Conservation (phyloP, 30 jellyfish, hydroid and myxozoan genomes). For the Clytia hemisphaerica region DNA sequence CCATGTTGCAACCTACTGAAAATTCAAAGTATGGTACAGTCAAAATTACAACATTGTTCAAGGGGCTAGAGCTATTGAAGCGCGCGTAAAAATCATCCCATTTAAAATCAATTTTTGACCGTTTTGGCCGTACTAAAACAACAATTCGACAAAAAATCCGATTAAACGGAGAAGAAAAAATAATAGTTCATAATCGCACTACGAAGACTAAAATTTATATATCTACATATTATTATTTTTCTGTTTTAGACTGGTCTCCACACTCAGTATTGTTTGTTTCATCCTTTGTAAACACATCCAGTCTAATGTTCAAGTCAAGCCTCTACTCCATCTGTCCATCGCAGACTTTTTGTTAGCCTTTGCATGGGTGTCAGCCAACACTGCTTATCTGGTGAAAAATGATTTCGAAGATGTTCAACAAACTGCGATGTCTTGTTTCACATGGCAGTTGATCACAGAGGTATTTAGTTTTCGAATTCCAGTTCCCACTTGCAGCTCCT, state of each 20-base stretch:
- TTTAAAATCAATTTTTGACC: no score
- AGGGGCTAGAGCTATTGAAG: no score
- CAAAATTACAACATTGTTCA: no score
- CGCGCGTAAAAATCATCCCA: no score
- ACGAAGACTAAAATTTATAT: no score
- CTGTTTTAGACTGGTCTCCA: neutral
- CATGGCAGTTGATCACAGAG: constrained; percentile 61
- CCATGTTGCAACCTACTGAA: no score
- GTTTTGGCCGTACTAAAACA: no score
- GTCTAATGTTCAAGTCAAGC: constrained; percentile 34
- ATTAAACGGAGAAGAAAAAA: no score
- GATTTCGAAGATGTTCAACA: neutral
- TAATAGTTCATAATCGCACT: no score
- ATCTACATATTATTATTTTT: no score
- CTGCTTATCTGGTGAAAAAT: neutral
- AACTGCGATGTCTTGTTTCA: constrained; percentile 29
- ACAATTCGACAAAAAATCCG: no score
- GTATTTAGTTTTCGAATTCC: constrained; percentile 1
- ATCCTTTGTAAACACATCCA: neutral
- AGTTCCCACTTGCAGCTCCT: neutral
- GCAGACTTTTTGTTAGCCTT: constrained; percentile 76
- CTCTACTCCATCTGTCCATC: constrained; percentile 70
- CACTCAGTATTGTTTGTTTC: neutral
- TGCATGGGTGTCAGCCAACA: constrained; percentile 42
- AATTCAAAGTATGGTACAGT: no score